phyloP scores from a whole-genome alignment of 2,888 invertebrate genomes.

The Drosophila leonis region DNA sequence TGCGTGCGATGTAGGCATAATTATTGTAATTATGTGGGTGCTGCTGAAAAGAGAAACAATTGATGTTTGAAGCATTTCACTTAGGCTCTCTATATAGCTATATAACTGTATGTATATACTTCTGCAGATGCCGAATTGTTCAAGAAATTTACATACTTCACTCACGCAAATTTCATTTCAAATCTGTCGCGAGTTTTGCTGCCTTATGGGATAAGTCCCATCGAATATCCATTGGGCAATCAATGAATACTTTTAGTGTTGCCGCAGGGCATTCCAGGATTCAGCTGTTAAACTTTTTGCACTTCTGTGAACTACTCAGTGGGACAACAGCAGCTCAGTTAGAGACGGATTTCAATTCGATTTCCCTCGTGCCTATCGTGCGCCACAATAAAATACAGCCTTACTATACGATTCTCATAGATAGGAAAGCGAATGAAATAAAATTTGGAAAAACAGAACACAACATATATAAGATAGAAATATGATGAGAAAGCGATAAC shows the following conservation, averaged over 20 bases:
- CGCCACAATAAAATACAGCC: neutral
- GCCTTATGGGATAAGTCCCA: constrained; percentile 70
- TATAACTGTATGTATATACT: neutral
- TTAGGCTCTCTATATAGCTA: too few species aligned
- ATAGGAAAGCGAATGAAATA: neutral
- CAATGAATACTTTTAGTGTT: constrained; percentile 58
- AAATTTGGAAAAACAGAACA: neutral
- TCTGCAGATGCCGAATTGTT: constrained; percentile 1
- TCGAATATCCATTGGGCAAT: constrained; percentile 56
- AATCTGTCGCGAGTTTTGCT: constrained; percentile 28
- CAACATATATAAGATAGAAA: neutral
- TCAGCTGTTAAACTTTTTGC: constrained; percentile 64
- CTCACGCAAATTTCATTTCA: constrained; percentile 13
- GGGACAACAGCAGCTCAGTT: constrained; percentile 33
- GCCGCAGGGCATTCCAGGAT: constrained; percentile 57
- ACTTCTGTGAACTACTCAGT: constrained; percentile 51
- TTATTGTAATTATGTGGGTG: constrained; percentile 13
- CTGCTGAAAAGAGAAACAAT: neutral
- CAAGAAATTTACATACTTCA: neutral
- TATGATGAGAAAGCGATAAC: neutral
- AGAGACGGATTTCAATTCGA: constrained; percentile 7
- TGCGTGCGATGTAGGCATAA: constrained; percentile 15
- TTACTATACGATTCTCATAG: constrained; percentile 8
- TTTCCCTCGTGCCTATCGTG: neutral
- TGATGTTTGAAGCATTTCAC: neutral